A percentile compares a stretch with the other conserved stretches of the same genome.
Conservation (phyloP, 2,888 invertebrate species). For the Polyommatus icarus region DNA sequence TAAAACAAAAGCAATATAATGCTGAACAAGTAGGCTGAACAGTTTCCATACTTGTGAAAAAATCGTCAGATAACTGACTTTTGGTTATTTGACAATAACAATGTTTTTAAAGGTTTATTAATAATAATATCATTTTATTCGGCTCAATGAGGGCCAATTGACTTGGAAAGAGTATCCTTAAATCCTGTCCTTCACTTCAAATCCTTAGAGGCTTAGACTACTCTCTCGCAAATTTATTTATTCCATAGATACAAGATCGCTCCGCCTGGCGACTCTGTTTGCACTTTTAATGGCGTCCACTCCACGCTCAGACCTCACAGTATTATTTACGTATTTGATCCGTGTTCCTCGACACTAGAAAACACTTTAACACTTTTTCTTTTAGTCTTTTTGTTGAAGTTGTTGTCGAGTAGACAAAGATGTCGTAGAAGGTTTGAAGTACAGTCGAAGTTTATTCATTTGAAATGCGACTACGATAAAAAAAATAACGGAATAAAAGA, state of each 20-base stretch:
- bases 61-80: too few species aligned
- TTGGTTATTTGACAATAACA: too few species aligned
- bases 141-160: too few species aligned
- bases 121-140: too few species aligned
- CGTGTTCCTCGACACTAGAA: not conserved
- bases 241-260: not conserved
- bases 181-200: too few species aligned
- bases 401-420: not conserved
- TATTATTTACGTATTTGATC: conserved; percentile 21
- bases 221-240: not conserved
- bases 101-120: too few species aligned
- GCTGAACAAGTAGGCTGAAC: too few species aligned
- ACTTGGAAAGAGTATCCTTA: too few species aligned
- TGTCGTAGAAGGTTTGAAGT: not conserved
- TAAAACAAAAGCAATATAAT: too few species aligned
- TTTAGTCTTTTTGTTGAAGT: not conserved
- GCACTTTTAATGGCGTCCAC: conserved; percentile 35
- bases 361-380: not conserved
- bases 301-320: not conserved
- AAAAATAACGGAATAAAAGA: not conserved
- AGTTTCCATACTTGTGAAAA: too few species aligned
- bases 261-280: conserved; percentile 36
- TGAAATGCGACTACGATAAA: not conserved
- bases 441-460: not conserved
- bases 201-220: not conserved